These are phyloP conservation scores for Lepidocyrtinus sp. DNA, from an alignment of 2,888 invertebrate species.

Conservation along the genomic window DNA sequence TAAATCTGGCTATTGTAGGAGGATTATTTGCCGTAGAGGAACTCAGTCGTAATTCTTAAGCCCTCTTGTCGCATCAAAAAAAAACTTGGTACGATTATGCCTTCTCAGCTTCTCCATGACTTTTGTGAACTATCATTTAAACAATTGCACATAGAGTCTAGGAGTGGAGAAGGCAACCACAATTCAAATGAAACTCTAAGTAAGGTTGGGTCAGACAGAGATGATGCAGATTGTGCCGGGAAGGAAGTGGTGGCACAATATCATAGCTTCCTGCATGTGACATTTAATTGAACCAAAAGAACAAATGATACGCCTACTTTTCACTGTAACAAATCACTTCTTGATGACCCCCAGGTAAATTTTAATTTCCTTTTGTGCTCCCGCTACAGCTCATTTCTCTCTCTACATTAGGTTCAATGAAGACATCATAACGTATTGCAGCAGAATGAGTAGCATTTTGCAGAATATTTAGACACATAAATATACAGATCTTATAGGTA, in stretches of 20 bases:
- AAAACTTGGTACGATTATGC: background rate
- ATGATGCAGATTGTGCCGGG: too few relatives aligned
- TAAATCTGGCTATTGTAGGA: conserved; percentile 38
- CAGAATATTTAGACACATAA: too few relatives aligned
- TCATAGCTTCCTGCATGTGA: conserved; percentile 9
- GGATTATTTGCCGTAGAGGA: conserved; percentile 38
- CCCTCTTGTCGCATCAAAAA: background rate
- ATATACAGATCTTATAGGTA: too few relatives aligned
- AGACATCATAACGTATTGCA: background rate
- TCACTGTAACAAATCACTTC: conserved; percentile 18
- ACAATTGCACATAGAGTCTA: background rate
- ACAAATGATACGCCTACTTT: conserved; percentile 11
- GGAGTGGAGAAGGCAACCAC: background rate
- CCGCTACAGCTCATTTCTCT: background rate
- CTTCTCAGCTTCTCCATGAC: background rate
- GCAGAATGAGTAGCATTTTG: too few relatives aligned
- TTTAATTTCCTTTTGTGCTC: conserved; percentile 13
- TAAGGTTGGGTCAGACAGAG: too few relatives aligned
- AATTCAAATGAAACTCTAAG: background rate
- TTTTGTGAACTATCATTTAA: background rate
- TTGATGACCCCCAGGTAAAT: conserved; percentile 33
- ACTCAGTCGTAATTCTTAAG: conserved; percentile 46
- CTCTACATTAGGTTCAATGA: background rate
- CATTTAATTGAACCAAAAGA: conserved; percentile 18
- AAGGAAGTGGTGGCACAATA: background rate